These are phyloP conservation scores for Potamilus streckersoni DNA, from an alignment of 1,140 invertebrate genomes.

Conservation along the genomic window DNA sequence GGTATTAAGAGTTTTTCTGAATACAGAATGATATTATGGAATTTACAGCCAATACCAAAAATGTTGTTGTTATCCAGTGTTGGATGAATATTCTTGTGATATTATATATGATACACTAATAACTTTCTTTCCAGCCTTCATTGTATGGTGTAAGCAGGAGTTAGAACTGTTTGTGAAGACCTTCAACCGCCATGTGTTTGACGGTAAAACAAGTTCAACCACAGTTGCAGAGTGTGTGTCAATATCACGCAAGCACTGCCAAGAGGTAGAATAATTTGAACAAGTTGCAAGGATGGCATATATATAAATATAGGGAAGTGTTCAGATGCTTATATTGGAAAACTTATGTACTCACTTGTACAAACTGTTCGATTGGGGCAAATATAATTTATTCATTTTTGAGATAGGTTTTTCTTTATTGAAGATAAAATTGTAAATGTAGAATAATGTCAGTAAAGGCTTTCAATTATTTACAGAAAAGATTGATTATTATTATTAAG, in stretches of 20 bases:
- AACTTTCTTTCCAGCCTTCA: conserved; percentile 76
- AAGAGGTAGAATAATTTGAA: conserved; percentile 71
- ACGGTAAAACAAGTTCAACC: conserved; percentile 84
- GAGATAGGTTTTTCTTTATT: too few species aligned
- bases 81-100: too few species aligned
- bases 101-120: too few species aligned
- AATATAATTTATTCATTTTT: neutral
- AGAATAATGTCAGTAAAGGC: too few species aligned
- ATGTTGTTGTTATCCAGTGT: too few species aligned
- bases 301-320: too few species aligned
- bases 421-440: too few species aligned
- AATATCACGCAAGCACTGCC: conserved; percentile 81
- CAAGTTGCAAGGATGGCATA: neutral
- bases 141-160: conserved; percentile 92
- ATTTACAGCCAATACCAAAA: too few species aligned
- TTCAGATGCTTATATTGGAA: neutral
- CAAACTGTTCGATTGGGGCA: neutral
- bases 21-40: too few species aligned
- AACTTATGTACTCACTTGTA: neutral
- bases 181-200: conserved; percentile 92
- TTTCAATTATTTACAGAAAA: too few species aligned
- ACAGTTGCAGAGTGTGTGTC: conserved; percentile 89
- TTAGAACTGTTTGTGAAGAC: conserved; percentile 83
- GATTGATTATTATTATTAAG: too few species aligned
- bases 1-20: too few species aligned